Base-by-base conservation (phyloP, 2,888 invertebrate species). In the Galeruca laticollis region DNA sequence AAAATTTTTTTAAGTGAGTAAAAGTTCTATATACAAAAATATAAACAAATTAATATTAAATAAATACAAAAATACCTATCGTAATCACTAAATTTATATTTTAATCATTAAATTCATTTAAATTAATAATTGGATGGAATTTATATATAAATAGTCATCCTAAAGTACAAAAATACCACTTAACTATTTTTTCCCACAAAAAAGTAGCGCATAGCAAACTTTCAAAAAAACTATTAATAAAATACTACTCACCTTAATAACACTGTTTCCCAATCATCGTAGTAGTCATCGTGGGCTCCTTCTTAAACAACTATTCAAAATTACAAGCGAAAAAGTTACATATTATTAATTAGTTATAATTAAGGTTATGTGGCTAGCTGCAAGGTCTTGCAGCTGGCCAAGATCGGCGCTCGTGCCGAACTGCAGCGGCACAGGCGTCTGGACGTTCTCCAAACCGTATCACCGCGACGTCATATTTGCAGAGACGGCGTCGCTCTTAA, bases 371-470 rank as follows among this genome's bases (percentile, higher is more conserved):
- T 33, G 56, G 35, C 56, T 68, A 69, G 70, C 74, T 71, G 70
- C 75, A 71, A 69, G 62, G 67, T 70, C 26, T 70, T 73, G 74
- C 73, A 64, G 76, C 74, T 72, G 69, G 77, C 76, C 80, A 70
- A 69, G 71, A 75, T 76, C 80, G 81, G 82, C 82, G 81, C 83
- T 82, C 82, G 82, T 82, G 83, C 81, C 82, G 79, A 79, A 84
- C 84, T 84, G 83, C 77, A 80, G 83, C 81, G 83, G 82, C 81
- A 83, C 78, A 81, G 82, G 74, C 81, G 83, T 81, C 83, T 82
- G 83, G 83, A 83, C 80, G 77, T 79, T 77, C 79, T 82, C 83
- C 82, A 82, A 70, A 79, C 76, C 78, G 77, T 77, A 77, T 77
- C 79, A 79, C 73, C 76, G 70, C 76, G 73, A 70, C 76, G 73